Evolutionary conservation across 2,888 invertebrate genomes (phyloP), one percentile per base, ranked within the genome.

Genomic region (Yponomeuta malinellus): DNA sequence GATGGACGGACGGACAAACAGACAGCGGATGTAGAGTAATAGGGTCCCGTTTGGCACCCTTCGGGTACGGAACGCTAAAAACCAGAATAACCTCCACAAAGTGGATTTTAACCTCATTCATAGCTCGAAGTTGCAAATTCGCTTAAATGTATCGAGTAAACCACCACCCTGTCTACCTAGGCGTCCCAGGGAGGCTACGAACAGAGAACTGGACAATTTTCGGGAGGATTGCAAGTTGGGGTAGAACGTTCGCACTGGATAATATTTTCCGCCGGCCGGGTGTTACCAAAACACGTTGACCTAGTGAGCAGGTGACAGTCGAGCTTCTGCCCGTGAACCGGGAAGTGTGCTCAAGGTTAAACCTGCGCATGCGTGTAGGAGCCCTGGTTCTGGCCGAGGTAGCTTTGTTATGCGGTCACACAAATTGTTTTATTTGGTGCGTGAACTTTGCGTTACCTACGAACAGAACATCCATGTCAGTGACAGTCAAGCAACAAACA

Each of bases 291-390:
- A 83, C 82, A 83, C 83, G 81, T 80, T 89, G 87, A 89, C 90
- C 89, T 86, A 88, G 83, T 84, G 83, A 79, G 75, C 82, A 83
- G 82, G 82, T 85, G 85, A 81, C 83, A 80, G 67, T 33, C 48
- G 79, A 74, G 78, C 74, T 76, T 78, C 75, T 86, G 88, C 81
- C 88, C 89, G 77, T 90, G 90, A 90, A 90, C 90, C 89, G 87
- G 90, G 90, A 90, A 89, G 85, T 84, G 74, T 73, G 73, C 76
- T 79, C 89, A 89, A 90, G 90, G 90, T 85, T 79, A 88, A 80
- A 76, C 9, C 76, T 71, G 79, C 81, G 82, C 90, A 84, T 87
- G 90, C 90, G 90, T 81, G 31, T 15, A 73, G 10, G 33, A 59
- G 74, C 75, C 74, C 79, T 79, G 74, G 70, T 23, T 15, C 63